phyloP scores from a whole-genome alignment of 2,888 invertebrate species.

The Sipha maydis region DNA sequence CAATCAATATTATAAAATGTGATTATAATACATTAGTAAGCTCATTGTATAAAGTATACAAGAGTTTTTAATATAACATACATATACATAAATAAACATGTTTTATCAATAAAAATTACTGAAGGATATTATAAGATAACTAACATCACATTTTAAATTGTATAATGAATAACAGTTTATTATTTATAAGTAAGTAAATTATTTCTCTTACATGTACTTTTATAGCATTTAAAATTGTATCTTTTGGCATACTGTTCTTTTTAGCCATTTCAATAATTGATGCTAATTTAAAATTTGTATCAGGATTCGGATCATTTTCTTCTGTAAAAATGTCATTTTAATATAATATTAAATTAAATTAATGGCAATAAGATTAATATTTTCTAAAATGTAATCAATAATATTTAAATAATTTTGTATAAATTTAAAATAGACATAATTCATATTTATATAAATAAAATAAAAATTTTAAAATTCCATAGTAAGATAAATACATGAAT shows the following conservation, averaged over 20 bases:
- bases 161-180: not conserved
- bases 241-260: conserved; percentile 73
- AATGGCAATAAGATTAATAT: not conserved
- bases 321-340: conserved; percentile 47
- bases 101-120: not conserved
- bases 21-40: too few relatives aligned
- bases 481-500: not conserved
- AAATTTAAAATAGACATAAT: too few relatives aligned
- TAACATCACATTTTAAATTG: not conserved
- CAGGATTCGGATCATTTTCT: conserved; percentile 72
- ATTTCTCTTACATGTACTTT: conserved; percentile 68
- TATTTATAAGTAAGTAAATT: not conserved
- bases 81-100: not conserved
- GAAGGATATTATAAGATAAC: not conserved
- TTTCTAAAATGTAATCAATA: not conserved
- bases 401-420: not conserved
- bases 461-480: too few relatives aligned
- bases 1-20: too few relatives aligned
- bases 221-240: conserved; percentile 73
- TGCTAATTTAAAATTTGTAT: conserved; percentile 71
- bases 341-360: not conserved
- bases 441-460: too few relatives aligned
- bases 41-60: too few relatives aligned
- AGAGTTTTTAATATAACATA: too few relatives aligned
- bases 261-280: conserved; percentile 74